These are phyloP conservation scores for Paratrypauchen microcephalus DNA, from an alignment of 2,797 vertebrate species.

Conservation along the genomic window DNA sequence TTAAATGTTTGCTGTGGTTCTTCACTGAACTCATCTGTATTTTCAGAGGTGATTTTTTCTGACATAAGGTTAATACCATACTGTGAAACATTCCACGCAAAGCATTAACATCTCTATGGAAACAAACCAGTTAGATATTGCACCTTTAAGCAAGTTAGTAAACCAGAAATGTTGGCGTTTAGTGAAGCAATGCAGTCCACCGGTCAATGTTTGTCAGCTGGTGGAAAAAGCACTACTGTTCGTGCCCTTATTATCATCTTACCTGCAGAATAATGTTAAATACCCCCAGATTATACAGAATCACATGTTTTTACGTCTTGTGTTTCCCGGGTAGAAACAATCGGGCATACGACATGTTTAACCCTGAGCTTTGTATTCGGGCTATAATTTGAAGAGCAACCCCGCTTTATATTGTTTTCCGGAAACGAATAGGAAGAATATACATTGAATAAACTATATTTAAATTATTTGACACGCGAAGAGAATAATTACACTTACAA, in stretches of 20 bases:
- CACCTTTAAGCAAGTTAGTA: not conserved
- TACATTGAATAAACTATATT: not conserved
- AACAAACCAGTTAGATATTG: not conserved
- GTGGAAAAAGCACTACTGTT: not conserved
- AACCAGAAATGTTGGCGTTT: not conserved
- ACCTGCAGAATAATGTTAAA: not conserved
- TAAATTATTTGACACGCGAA: not conserved
- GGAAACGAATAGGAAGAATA: not conserved
- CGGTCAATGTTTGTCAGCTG: not conserved
- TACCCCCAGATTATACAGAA: not conserved
- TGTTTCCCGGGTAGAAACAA: conserved; percentile 2
- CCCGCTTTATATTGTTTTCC: not conserved
- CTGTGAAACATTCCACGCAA: not conserved
- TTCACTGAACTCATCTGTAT: too few species aligned
- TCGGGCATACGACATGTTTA: not conserved
- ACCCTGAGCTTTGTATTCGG: not conserved
- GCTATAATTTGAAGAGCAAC: not conserved
- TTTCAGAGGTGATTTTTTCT: too few species aligned
- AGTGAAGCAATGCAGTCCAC: not conserved
- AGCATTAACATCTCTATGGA: not conserved
- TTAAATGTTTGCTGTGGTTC: too few species aligned
- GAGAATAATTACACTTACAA: not conserved
- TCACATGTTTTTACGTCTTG: conserved; percentile 5
- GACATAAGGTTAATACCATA: too few species aligned
- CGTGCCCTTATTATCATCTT: not conserved